A percentile compares a stretch with the other conserved stretches of the same genome.
Conservation (phyloP, 2,113 vertebrate species). For the Alethe diademata region DNA sequence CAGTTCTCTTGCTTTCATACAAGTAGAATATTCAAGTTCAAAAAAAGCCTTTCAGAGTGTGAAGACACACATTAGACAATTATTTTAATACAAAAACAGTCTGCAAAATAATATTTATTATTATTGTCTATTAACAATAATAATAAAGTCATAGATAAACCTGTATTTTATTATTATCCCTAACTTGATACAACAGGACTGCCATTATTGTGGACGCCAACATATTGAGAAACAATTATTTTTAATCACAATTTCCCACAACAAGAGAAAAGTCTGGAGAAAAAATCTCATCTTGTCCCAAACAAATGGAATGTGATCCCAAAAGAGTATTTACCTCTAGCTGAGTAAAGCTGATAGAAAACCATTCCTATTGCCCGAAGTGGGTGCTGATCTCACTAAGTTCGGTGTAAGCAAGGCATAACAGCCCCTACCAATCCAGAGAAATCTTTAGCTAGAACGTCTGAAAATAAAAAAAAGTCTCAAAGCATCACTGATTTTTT, state of each 20-base stretch:
- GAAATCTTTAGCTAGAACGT: neutral
- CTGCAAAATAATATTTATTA: neutral
- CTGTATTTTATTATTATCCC: neutral
- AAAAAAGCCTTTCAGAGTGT: neutral
- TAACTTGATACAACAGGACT: neutral
- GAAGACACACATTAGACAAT: neutral
- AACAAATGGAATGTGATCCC: neutral
- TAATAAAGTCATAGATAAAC: neutral
- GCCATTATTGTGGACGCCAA: neutral
- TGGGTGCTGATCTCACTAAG: neutral
- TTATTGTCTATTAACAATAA: neutral
- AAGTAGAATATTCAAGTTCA: neutral
- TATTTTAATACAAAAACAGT: neutral
- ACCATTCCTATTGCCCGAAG: neutral
- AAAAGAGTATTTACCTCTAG: neutral
- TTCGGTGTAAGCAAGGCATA: neutral
- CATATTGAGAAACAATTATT: neutral
- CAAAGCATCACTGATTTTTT: neutral
- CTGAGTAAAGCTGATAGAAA: neutral
- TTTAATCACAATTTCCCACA: neutral
- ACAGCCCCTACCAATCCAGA: neutral
- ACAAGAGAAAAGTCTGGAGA: neutral
- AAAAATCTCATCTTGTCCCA: neutral
- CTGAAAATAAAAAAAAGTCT: neutral
- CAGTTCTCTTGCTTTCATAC: neutral